Evolutionary conservation across 2,113 vertebrate species (phyloP).

Genomic region (Ranitomeya variabilis): DNA sequence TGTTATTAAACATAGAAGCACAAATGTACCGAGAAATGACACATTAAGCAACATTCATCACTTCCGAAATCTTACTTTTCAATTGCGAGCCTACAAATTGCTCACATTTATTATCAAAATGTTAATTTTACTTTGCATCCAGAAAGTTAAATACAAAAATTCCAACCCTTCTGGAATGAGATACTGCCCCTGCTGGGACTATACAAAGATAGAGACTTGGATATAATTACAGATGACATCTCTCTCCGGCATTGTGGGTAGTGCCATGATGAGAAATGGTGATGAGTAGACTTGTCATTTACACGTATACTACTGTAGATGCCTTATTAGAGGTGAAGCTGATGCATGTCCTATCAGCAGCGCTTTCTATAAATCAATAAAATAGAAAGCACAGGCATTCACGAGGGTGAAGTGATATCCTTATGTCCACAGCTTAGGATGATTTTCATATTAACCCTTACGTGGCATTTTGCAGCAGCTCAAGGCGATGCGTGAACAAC

Average conservation of each 20-base stretch:
- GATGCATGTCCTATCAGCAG: constrained; percentile 23
- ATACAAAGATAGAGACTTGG: background rate
- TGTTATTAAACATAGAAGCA: background rate
- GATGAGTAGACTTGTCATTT: constrained; percentile 19
- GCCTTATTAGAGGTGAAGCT: constrained; percentile 21
- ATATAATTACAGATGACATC: background rate
- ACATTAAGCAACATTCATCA: background rate
- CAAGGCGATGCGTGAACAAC: background rate
- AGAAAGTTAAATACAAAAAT: background rate
- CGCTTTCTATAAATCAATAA: constrained; percentile 23
- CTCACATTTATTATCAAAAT: background rate
- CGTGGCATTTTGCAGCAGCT: constrained; percentile 6
- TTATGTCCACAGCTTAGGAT: background rate
- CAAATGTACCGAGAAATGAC: background rate
- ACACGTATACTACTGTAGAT: background rate
- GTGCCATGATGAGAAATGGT: background rate
- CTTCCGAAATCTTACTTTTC: background rate
- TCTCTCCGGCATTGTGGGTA: background rate
- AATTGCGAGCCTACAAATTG: background rate
- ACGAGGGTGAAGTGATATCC: background rate
- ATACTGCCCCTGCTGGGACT: background rate
- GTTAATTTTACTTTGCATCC: background rate
- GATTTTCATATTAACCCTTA: constrained; percentile 16
- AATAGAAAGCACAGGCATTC: background rate
- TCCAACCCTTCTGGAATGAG: background rate